Evolutionary conservation across 2,797 vertebrate genomes (phyloP).

Genomic region (Siniperca obscura): DNA sequence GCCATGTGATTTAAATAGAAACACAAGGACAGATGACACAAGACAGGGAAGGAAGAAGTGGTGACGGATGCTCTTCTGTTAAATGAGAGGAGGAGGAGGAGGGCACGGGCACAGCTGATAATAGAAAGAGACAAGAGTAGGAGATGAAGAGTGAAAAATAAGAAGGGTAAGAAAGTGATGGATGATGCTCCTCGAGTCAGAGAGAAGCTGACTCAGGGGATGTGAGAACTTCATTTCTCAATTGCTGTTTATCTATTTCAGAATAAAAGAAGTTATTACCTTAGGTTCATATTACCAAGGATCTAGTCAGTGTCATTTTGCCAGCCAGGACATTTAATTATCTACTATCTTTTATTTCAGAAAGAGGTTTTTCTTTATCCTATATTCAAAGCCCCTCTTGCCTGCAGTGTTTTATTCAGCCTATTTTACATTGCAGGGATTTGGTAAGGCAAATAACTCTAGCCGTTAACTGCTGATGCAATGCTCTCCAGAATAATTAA

Average conservation of each 20-base stretch:
- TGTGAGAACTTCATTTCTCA: not conserved
- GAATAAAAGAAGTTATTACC: not conserved
- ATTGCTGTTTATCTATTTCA: not conserved
- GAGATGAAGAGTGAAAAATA: slow-evolving; percentile 36
- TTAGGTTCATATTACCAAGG: slow-evolving; percentile 25
- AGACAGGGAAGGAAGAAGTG: slow-evolving; percentile 19
- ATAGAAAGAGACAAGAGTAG: slow-evolving; percentile 27
- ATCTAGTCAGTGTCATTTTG: slow-evolving; percentile 3
- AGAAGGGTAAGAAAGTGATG: slow-evolving; percentile 14
- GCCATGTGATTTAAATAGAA: slow-evolving; percentile 42
- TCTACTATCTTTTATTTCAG: not conserved
- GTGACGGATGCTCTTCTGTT: slow-evolving; percentile 26
- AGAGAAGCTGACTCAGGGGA: slow-evolving; percentile 20
- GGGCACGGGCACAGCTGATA: not conserved
- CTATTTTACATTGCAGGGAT: slow-evolving; percentile 10
- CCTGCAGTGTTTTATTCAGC: slow-evolving; percentile 26
- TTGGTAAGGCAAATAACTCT: slow-evolving; percentile 22
- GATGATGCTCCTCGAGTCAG: not conserved
- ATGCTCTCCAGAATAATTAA: slow-evolving; percentile 44
- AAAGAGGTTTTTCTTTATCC: not conserved
- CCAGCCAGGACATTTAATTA: slow-evolving; percentile 8
- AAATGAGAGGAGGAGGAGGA: slow-evolving; percentile 11
- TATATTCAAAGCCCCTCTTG: not conserved
- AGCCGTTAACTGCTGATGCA: slow-evolving; percentile 40
- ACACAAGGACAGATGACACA: slow-evolving; percentile 28